Evolutionary conservation across 2,888 invertebrate species (phyloP).

Genomic region (Clanis bilineata): DNA sequence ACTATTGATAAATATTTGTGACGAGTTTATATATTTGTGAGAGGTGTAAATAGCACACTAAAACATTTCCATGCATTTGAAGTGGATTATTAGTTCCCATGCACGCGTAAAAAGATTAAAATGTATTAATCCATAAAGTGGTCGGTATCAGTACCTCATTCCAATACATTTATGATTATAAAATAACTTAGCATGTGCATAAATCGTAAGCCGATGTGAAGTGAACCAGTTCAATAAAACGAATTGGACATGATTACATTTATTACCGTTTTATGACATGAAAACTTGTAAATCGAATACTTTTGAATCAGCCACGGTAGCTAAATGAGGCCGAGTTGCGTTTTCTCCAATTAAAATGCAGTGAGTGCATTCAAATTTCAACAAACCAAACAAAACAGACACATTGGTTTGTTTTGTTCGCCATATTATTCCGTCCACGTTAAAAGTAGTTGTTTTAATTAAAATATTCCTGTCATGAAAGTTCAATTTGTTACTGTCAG

Average conservation of each 20-base stretch:
- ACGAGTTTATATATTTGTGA: no score
- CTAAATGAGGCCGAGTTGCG: constrained; percentile 25
- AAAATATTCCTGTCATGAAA: constrained; percentile 12
- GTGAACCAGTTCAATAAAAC: constrained; percentile 12
- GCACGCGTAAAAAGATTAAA: not conserved
- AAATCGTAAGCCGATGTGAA: constrained; percentile 5
- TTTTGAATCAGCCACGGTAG: constrained; percentile 34
- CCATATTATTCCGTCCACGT: not conserved
- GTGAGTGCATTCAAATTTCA: constrained; percentile 7
- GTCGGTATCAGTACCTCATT: not conserved
- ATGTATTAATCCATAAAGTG: not conserved
- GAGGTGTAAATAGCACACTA: no score
- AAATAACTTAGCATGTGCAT: constrained; percentile 6
- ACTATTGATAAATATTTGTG: not conserved
- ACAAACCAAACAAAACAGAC: not conserved
- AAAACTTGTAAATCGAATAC: constrained; percentile 29
- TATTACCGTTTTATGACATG: constrained; percentile 32
- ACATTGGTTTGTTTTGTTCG: not conserved
- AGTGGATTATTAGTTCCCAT: not conserved
- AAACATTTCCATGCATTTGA: no score
- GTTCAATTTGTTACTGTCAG: constrained; percentile 6
- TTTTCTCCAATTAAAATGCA: constrained; percentile 32
- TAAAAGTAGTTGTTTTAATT: constrained; percentile 7
- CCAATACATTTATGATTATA: not conserved
- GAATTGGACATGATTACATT: constrained; percentile 27